Base-by-base conservation (phyloP, 2,888 invertebrate genomes). In the Ormia ochracea region DNA sequence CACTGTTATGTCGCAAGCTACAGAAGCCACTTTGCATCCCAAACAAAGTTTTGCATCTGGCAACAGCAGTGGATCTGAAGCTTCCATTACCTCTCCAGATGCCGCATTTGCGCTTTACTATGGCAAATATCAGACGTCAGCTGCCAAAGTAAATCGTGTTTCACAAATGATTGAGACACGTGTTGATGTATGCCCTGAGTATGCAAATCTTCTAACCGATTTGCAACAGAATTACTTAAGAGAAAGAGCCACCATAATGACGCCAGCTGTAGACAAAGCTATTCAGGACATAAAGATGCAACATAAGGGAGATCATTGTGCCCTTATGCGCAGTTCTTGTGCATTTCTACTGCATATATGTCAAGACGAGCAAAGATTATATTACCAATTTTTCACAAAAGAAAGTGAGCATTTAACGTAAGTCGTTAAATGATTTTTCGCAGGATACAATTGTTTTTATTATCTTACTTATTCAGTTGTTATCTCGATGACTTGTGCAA, bases 71-170 rank as follows among this genome's bases (percentile, higher is more conserved):
- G 83, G 83, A 17, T 88, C 88, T 41, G 89, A 85, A 38, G 69
- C 84, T 21, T 75, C 86, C 19, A 70, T 77, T 7, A 83, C 84
- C 7, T 91, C 92, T 12, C 86, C 88, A 0, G 94, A 95, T 84
- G 93, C 94, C 0, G 93, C 94, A 31, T 95, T 93, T 91, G 97
- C 94, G 54, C 93, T 93, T 36, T 98, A 96, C 86, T 99, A 98
- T 87, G 98, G 98, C 0, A 96, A 97, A 90, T 99, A 98, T 88
- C 96, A 98, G 88, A 95, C 96, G 0, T 95, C 96, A n/a, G 94
- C 98, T 0, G 94, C 95, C 0, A 95, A 96, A 87, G 92, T 98
- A 1, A 95, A 93, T 84, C 92, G 93, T 75, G 92, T 98, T 7
- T 94, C 98, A 48, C 92, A 93, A 78, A 93, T 97, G 84, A 92